Base-by-base conservation (phyloP, 2,113 vertebrate species). In the Crotalus viridis region DNA sequence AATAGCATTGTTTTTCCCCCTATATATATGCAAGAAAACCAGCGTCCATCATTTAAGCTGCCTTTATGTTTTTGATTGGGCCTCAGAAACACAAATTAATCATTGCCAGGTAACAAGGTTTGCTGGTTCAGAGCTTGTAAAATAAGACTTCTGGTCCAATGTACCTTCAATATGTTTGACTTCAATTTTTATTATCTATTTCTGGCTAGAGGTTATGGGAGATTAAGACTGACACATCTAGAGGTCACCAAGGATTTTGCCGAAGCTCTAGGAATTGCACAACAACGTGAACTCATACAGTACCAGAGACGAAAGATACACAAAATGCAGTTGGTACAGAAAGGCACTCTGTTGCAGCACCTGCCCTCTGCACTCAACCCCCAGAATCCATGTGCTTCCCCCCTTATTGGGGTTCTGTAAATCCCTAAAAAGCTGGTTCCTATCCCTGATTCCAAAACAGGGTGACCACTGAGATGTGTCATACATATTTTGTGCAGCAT, bases 1-100 rank as follows among this genome's bases (percentile, higher is more conserved):
- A 21, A 59, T 43, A 54, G 94, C 93, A 91, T 95, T 95, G 94
- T 93, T 95, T 95, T 93, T 92, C 93, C 33, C 33, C 94, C 0
- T 8, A 56, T 57, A 57, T 39, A 39, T 0, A 1, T 4, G 52
- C 69, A 94, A 52, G 48, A 1, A 57, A 46, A 12, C 10, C 0
- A 88, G 2, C 8, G 17, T 24, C 43, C 24, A n/a, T 57, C 64
- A 51, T 6, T 57, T 57, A 55, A 39, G n/a, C n/a, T 81, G 26
- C 28, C 57, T 28, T 48, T 57, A 10, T 24, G 39, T 12, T 7
- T 22, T 15, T 6, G 2, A 8, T 6, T 56, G 69, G 21, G 55
- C 10, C 33, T 57, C 64, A 46, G 15, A 57, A 43, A 26, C 17
- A n/a, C 13, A 26, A 81, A 81, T 81, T 81, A 81, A 81, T 81